Percentiles rank a stretch among this genome's conserved stretches.
Evolutionary conservation across 2,113 vertebrate species (phyloP).

Genomic region (Ammospiza caudacuta): DNA sequence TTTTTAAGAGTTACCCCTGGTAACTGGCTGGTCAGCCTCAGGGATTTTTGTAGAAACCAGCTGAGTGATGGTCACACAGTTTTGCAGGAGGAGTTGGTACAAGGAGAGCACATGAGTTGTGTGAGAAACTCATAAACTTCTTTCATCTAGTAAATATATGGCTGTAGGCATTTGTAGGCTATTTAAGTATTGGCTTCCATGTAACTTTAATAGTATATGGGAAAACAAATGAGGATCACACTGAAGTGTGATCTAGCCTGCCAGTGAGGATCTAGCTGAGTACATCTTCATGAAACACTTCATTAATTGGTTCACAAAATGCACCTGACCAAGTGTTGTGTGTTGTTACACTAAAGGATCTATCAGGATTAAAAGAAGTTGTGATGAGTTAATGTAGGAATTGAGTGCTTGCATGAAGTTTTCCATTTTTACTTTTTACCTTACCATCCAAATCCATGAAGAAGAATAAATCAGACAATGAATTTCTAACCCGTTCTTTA

Average conservation of each 20-base stretch:
- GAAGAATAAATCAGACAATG: not conserved
- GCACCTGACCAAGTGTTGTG: not conserved
- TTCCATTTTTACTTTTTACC: not conserved
- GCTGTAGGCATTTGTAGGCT: not conserved
- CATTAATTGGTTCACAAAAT: not conserved
- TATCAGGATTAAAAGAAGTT: not conserved
- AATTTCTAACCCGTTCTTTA: not conserved
- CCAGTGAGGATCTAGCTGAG: not conserved
- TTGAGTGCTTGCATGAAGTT: not conserved
- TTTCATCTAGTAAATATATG: accelerated
- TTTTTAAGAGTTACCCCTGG: not conserved
- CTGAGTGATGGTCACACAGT: not conserved
- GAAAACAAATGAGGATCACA: not conserved
- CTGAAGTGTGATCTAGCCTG: not conserved
- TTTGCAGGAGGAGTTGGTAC: not conserved
- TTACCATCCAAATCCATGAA: not conserved
- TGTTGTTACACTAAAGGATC: not conserved
- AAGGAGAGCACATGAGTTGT: not conserved
- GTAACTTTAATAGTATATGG: not conserved
- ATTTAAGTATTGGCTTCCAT: not conserved
- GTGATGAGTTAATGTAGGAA: not conserved
- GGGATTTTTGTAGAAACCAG: not conserved
- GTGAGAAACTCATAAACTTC: not conserved
- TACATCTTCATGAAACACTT: not conserved
- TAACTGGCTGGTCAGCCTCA: not conserved